A percentile compares a stretch with the other conserved stretches of the same genome.
Conservation (phyloP, 1,140 invertebrate species). For the Drusus annulatus region DNA sequence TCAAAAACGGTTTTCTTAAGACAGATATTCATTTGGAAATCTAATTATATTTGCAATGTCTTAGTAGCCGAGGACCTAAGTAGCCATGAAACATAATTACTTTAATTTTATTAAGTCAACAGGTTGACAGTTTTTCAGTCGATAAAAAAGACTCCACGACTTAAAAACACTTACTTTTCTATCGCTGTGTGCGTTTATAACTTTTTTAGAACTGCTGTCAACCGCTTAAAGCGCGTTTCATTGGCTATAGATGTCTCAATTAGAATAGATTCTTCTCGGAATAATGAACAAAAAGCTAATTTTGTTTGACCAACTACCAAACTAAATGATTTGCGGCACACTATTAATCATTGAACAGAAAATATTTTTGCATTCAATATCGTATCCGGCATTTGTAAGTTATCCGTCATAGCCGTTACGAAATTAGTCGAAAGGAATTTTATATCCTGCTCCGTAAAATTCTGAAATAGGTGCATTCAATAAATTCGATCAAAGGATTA, state of each 20-base stretch:
- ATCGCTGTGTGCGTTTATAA: no score
- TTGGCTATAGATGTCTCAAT: background rate
- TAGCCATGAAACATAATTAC: background rate
- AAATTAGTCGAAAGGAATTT: background rate
- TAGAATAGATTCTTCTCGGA: background rate
- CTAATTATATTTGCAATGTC: no score
- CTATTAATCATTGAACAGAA: no score
- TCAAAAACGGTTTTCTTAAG: no score
- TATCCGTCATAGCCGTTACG: background rate
- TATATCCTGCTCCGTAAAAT: slow-evolving; percentile 2
- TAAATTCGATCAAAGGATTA: no score
- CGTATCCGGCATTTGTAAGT: no score
- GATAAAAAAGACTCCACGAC: background rate
- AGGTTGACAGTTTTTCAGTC: background rate
- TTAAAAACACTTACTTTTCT: no score
- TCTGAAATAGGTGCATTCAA: background rate
- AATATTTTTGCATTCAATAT: no score
- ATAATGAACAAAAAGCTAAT: background rate
- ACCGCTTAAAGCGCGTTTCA: no score
- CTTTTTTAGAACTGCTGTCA: no score
- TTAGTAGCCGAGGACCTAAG: no score
- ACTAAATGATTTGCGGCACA: background rate
- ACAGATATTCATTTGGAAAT: no score
- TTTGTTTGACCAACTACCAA: background rate
- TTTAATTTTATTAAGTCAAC: background rate